Percentiles rank a stretch among this genome's conserved stretches.
Conservation (phyloP, 2,888 invertebrate genomes). For the Corythucha ciliata region DNA sequence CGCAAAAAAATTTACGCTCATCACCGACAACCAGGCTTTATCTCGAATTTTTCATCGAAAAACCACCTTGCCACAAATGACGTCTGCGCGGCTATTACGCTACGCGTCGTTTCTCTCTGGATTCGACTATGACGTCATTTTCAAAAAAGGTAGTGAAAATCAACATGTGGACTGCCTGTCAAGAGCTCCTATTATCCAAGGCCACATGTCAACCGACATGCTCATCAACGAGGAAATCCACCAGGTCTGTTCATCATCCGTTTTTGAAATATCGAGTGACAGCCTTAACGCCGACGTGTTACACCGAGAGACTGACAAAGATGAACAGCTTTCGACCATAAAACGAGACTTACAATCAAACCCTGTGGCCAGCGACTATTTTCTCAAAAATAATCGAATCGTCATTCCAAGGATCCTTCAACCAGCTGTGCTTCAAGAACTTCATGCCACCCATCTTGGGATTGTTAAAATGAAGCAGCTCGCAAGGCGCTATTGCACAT, state of each 20-base stretch:
- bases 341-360: too few species aligned
- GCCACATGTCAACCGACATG: neutral
- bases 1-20: conserved; percentile 6
- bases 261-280: neutral
- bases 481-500: conserved; percentile 33
- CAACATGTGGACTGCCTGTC: conserved; percentile 19
- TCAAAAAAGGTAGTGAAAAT: conserved; percentile 4
- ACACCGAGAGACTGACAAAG: conserved; percentile 17
- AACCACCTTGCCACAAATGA: neutral
- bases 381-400: conserved; percentile 21
- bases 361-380: conserved; percentile 10
- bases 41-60: conserved; percentile 7
- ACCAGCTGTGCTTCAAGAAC: neutral
- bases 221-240: conserved; percentile 4
- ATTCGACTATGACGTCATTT: conserved; percentile 7
- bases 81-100: neutral
- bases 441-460: conserved; percentile 7
- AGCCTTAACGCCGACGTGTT: conserved; percentile 6
- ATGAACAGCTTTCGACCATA: conserved; percentile 14
- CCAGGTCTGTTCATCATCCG: neutral
- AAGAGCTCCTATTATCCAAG: conserved; percentile 2
- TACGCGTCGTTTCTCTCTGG: conserved; percentile 6
- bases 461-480: conserved; percentile 2
- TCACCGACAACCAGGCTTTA: conserved; percentile 23
- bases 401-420: conserved; percentile 12